These are phyloP conservation scores for Micromys minutus DNA, from an alignment of 2,113 vertebrate genomes.

Conservation along the genomic window DNA sequence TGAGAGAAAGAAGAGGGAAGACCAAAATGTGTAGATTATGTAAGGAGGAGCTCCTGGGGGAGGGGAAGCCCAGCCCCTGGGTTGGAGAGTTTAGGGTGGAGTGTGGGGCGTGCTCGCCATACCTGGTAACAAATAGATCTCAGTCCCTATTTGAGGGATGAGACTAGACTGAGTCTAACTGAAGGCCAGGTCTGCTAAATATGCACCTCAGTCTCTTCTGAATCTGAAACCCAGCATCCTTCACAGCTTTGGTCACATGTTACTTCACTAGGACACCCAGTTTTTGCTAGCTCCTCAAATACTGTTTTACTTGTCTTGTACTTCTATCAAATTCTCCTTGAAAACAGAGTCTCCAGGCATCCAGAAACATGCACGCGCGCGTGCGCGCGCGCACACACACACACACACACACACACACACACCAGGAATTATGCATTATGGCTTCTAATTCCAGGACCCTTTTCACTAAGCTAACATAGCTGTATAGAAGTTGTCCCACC, in stretches of 20 bases:
- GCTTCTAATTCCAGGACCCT: background rate
- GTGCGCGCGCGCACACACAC: background rate
- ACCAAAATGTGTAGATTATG: no score
- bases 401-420: background rate
- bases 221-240: background rate
- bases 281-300: background rate
- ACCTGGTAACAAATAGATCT: no score
- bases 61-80: no score
- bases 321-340: background rate
- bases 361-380: background rate
- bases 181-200: no score
- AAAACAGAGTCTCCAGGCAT: background rate
- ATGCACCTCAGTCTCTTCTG: no score
- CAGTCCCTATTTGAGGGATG: no score
- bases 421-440: background rate
- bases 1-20: no score
- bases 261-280: background rate
- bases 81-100: no score
- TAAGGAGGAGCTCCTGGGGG: no score
- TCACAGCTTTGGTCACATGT: background rate
- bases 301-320: background rate
- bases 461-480: slow-evolving; percentile 27
- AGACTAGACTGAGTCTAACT: no score
- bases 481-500: background rate
- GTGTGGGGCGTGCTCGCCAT: no score